phyloP scores from a whole-genome alignment of 2,113 vertebrate genomes.

The Bos taurus region DNA sequence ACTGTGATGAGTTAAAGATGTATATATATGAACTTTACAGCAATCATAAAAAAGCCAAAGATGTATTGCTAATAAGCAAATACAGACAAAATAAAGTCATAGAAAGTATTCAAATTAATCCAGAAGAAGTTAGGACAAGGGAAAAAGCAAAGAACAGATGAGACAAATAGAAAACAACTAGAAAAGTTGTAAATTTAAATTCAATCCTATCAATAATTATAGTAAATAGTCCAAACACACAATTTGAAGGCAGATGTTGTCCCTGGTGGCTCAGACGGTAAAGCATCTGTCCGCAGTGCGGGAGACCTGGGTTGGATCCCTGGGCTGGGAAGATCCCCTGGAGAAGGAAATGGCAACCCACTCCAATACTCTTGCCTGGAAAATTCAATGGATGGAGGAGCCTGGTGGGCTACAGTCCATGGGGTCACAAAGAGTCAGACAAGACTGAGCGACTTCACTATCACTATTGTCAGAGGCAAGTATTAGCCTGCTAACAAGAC shows the following conservation, averaged over 20 bases:
- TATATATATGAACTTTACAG: not conserved
- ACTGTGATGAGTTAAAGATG: not conserved
- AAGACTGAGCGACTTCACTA: no score
- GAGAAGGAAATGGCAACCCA: no score
- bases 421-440: no score
- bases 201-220: not conserved
- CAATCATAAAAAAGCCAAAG: not conserved
- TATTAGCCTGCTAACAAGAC: not conserved
- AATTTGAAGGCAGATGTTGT: not conserved
- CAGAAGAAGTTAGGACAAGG: not conserved
- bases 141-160: not conserved
- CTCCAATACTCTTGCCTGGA: no score
- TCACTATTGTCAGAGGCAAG: not conserved
- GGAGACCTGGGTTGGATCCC: no score
- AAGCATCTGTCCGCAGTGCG: accelerated
- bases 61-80: not conserved
- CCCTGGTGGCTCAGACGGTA: no score
- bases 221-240: not conserved
- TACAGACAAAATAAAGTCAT: not conserved
- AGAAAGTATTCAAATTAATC: not conserved
- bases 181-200: not conserved
- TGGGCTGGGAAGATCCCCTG: no score
- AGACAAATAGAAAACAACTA: not conserved
- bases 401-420: no score
- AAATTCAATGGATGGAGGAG: no score